Evolutionary conservation across 2,113 vertebrate genomes (phyloP), one percentile per base, ranked within the genome.

Genomic region (Rallus limicola): DNA sequence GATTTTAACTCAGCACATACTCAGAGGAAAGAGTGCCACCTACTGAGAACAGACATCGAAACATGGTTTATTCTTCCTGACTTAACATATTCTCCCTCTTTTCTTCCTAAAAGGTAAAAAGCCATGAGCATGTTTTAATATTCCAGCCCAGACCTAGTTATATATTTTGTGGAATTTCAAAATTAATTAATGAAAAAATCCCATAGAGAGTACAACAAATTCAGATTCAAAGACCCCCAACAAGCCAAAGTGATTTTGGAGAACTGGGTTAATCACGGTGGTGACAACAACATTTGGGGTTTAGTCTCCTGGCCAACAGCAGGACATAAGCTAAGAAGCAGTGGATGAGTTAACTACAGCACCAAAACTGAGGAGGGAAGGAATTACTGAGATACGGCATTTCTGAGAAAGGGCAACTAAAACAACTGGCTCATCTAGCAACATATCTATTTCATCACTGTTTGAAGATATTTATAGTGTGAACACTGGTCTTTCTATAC

Each of bases 1-100:
- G 69, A 69, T 36, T 92, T 93, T 94, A 89, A 79, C 76, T 94
- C 48, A 0, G 79, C 46, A 72, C 95, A 76, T 96, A 96, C 82
- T 97, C 95, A 96, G 95, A 97, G 90, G 95, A 90, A 94, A 96
- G 93, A 96, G 96, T 95, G 93, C 96, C 96, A 97, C 93, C 92
- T 97, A 96, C 96, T 96, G 96, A 96, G 96, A 92, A 34, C 86
- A 91, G 67, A 72, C 75, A 94, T 14, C 31, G 93, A 96, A 91
- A 95, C 94, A 80, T 62, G 52, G 76, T 40, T 90, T 90, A 44
- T 13, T 80, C 82, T 86, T 79, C 58, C 70, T 12, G 24, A 72
- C 11, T 81, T 83, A 86, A 84, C 70, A 86, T 50, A 33, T 62
- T 86, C 55, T 77, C 40, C 11, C 46, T 85, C 78, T 83, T 56